phyloP scores from a whole-genome alignment of 2,797 vertebrate species.

The Pangasius djambal region DNA sequence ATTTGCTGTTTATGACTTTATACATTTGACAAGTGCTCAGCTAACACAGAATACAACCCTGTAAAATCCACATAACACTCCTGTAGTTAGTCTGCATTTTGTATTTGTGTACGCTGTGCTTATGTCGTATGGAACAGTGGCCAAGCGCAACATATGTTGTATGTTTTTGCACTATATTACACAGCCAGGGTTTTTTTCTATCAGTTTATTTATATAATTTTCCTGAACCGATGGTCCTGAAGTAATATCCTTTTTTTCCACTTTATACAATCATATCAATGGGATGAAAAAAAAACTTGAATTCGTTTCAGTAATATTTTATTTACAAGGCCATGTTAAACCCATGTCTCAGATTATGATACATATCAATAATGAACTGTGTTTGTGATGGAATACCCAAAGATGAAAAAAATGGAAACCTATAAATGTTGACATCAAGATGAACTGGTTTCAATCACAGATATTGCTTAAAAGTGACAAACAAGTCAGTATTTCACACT shows the following conservation, averaged over 20 bases:
- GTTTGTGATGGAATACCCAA: not conserved
- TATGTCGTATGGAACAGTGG: no score
- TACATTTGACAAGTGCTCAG: not conserved
- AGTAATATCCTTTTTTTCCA: not conserved
- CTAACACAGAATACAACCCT: not conserved
- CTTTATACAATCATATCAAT: not conserved
- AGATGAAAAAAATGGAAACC: not conserved
- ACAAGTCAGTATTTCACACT: slow-evolving; percentile 8
- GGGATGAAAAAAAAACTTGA: not conserved
- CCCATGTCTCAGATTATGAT: slow-evolving; percentile 52
- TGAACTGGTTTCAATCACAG: slow-evolving; percentile 12
- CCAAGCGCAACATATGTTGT: no score
- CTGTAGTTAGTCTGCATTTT: not conserved
- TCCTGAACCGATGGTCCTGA: not conserved
- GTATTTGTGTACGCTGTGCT: not conserved
- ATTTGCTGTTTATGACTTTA: not conserved
- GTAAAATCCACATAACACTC: not conserved
- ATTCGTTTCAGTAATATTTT: slow-evolving; percentile 39
- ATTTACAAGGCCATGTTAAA: slow-evolving; percentile 65
- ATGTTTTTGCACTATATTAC: not conserved
- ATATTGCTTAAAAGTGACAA: slow-evolving; percentile 10
- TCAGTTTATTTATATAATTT: not conserved
- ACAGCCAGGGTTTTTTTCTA: not conserved
- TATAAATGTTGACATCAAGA: not conserved
- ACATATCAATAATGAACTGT: slow-evolving; percentile 4